Evolutionary conservation across 2,888 invertebrate genomes (phyloP), one percentile per base, ranked within the genome.

Genomic region (Elysia crispata): DNA sequence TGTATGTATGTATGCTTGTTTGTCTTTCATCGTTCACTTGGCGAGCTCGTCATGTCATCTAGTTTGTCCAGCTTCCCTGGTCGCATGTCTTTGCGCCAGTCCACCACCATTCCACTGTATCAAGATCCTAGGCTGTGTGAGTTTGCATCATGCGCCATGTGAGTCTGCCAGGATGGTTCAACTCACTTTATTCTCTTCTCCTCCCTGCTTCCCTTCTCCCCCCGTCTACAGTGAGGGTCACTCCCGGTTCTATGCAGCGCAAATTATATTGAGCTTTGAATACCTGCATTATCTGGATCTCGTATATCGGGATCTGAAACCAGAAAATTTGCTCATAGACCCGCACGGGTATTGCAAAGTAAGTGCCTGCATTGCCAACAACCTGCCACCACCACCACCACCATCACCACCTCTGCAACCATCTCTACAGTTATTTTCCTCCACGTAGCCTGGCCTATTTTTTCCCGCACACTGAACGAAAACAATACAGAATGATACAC

Each of bases 201-300:
- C 41, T 41, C 41, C 41, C 41, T 41, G 41, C 41, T 41, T 41
- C 41, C 41, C 74, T 79, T 79, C 74, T 85, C 41, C 41, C 41
- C 41, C 41, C 41, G 41, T 41, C 41, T 41, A 95, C 93, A 98
- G 98, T 87, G 99, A 99, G 93, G 97, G 98, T 50, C 98, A 99
- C 92, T 98, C 98, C 87, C 95, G 99, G 84, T 99, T 99, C 94
- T 99, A 99, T 93, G 99, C 99, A 89, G 99, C 99, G 88, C 99
- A 99, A 94, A 99, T 99, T 90, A 99, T 99, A 88, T 95, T 99
- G 92, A 99, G 99, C 81, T 99, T 99, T 93, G 99, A 99, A 94
- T 99, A 99, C 94, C 95, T 99, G 85, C 99, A 99, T 93, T 98
- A 97, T 93, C 94, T 99, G 93, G 99, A 99, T 94, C 95, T 99